Evolutionary conservation across 2,797 vertebrate genomes (phyloP), one percentile per base, ranked within the genome.

Genomic region (Manis pentadactyla): DNA sequence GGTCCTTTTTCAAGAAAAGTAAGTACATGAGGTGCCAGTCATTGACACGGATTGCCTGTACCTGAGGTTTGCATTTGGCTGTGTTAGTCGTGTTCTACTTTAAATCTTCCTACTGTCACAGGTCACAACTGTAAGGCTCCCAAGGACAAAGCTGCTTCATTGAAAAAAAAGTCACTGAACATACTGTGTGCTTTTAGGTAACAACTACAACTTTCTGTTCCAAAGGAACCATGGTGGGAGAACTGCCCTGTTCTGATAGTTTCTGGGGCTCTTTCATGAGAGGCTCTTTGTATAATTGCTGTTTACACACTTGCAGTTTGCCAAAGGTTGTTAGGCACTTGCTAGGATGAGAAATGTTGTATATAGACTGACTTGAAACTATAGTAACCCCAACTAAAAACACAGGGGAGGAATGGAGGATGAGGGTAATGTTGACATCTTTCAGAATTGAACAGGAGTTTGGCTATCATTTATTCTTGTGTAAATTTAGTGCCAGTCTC

Each of bases 281-380:
- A 57, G 46, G 53, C 23, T 82, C 66, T 94, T 83, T 95, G 87
- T 85, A 7, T 75, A 55, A 88, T 96, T 97, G 88, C 94, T 97
- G 3, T 97, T 97, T 97, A 97, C 82, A 88, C 34, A 94, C 78
- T 78, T 90, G 39, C 18, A 81, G 69, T 92, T 91, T 97, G 78
- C 69, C 63, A 68, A 42, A 64, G 64, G 57, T 93, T 93, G 85
- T 94, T 95, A 83, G 89, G 94, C 57, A 49, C 94, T 96, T 97
- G 96, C 95, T 96, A 95, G 88, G 96, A 61, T 97, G 86, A 94
- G 91, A 97, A 90, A 92, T 96, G 82, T 31, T 79, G 59, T 93
- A 18, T 27, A 7, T 49, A 63, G 77, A n/a, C 2, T 11, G 68
- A 90, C 63, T 90, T 78, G 87, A 84, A 85, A 59, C 10, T 95